These are phyloP conservation scores for Orchesella flavescens DNA, from an alignment of 2,888 invertebrate species.

Conservation along the genomic window DNA sequence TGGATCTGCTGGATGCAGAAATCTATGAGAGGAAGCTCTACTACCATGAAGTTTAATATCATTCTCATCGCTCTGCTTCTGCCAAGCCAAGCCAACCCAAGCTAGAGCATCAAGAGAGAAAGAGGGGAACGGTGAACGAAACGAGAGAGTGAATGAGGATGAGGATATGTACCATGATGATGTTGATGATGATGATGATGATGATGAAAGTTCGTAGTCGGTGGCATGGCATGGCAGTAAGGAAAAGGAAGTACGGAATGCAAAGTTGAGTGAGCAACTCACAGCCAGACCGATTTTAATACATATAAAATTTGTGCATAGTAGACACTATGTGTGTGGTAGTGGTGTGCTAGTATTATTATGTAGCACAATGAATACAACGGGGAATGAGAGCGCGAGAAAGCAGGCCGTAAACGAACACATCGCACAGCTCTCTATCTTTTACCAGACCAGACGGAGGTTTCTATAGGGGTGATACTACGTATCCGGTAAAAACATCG, in stretches of 20 bases:
- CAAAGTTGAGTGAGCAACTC: constrained; percentile 8
- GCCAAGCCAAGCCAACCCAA: too few relatives aligned
- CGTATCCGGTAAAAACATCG: too few relatives aligned
- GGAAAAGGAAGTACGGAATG: background rate
- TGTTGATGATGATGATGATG: too few relatives aligned
- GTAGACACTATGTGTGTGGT: background rate
- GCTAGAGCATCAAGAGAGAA: too few relatives aligned
- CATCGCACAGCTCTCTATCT: background rate
- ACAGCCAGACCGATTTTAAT: background rate
- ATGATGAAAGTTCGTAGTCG: too few relatives aligned
- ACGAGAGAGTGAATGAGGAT: too few relatives aligned
- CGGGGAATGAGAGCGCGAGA: constrained; percentile 14
- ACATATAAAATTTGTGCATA: background rate
- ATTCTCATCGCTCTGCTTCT: background rate
- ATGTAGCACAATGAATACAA: constrained; percentile 4
- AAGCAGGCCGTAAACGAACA: background rate
- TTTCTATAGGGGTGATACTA: background rate
- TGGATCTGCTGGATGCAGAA: constrained; percentile 4
- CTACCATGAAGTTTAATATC: constrained; percentile 3
- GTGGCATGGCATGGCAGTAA: too few relatives aligned
- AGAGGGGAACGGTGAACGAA: too few relatives aligned
- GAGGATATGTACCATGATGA: too few relatives aligned
- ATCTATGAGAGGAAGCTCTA: background rate
- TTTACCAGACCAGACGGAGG: constrained; percentile 21
- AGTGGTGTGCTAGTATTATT: background rate